Conservation (phyloP, 2,888 invertebrate species). For the Nomada flava region DNA sequence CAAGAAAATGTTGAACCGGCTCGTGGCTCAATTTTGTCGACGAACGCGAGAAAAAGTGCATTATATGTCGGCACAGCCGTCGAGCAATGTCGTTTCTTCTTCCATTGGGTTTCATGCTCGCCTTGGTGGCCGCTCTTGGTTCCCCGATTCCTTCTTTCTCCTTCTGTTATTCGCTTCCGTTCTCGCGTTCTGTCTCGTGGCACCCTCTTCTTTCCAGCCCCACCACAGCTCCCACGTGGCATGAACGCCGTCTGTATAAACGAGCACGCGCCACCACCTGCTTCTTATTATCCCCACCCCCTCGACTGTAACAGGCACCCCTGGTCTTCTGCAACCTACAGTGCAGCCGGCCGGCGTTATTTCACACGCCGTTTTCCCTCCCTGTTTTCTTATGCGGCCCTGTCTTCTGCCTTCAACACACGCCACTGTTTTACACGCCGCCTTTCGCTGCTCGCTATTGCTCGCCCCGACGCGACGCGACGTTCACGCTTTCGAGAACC, state of each 20-base stretch:
- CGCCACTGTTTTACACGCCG: background rate
- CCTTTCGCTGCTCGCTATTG: slow-evolving; percentile 1
- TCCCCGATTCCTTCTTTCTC: slow-evolving; percentile 16
- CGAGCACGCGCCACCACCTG: slow-evolving; percentile 80
- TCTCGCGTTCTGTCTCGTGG: slow-evolving; percentile 35
- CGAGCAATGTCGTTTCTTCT: slow-evolving; percentile 55
- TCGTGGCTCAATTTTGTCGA: slow-evolving; percentile 64
- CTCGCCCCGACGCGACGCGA: background rate
- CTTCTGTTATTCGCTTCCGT: slow-evolving; percentile 1
- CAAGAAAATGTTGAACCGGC: slow-evolving; percentile 38
- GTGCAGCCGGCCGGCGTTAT: slow-evolving; percentile 52
- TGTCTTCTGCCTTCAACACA: background rate
- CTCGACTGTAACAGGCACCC: slow-evolving; percentile 57
- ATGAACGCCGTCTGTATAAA: slow-evolving; percentile 69
- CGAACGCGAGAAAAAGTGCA: slow-evolving; percentile 55
- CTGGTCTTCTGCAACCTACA: slow-evolving; percentile 53
- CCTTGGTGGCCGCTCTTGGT: slow-evolving; percentile 30
- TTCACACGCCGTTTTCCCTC: slow-evolving; percentile 55
- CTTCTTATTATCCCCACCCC: slow-evolving; percentile 78
- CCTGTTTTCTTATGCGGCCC: slow-evolving; percentile 28
- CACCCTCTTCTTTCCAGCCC: slow-evolving; percentile 58
- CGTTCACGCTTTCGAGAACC: background rate
- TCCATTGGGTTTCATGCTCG: slow-evolving; percentile 35
- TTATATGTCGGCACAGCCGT: slow-evolving; percentile 60
- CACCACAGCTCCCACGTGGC: slow-evolving; percentile 65